A percentile compares a stretch with the other conserved stretches of the same genome.
phyloP scores from a whole-genome alignment of 1,140 invertebrate species.

The Brachionus sp. region DNA sequence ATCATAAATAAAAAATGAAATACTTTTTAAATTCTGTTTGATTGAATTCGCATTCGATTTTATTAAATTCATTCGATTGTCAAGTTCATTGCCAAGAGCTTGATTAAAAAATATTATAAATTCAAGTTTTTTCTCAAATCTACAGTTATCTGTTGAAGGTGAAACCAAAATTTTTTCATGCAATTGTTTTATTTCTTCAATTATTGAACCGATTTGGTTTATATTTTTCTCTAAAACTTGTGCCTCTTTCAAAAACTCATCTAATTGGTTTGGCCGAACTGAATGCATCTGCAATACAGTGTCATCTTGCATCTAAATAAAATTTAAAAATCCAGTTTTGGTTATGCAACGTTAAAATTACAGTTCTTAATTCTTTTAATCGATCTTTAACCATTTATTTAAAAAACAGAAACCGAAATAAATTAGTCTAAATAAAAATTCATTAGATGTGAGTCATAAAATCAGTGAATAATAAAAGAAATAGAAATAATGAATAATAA shows the following conservation, averaged over 20 bases:
- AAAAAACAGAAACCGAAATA: not conserved
- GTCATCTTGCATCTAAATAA: not conserved
- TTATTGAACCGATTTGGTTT: constrained; percentile 96
- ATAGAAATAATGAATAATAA: not conserved
- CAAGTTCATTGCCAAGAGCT: constrained; percentile 98
- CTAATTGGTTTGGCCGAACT: not conserved
- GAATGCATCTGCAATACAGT: not conserved
- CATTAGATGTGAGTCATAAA: not conserved
- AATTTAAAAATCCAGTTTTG: not conserved
- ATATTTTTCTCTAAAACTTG: constrained; percentile 98
- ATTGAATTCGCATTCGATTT: constrained; percentile 99
- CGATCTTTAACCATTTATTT: constrained; percentile 10
- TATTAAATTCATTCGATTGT: constrained; percentile 98
- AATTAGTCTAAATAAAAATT: not conserved
- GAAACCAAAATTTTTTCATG: constrained; percentile 96
- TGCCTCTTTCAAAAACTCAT: constrained; percentile 64
- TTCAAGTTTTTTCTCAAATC: constrained; percentile 52
- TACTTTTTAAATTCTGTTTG: constrained; percentile 95
- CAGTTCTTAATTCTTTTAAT: not conserved
- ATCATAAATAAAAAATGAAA: constrained; percentile 36
- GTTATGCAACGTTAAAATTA: not conserved
- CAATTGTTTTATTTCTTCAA: constrained; percentile 99
- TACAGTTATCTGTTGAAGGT: constrained; percentile 97
- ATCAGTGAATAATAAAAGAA: not conserved
- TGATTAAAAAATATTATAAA: constrained; percentile 48